Base-by-base conservation (phyloP, 2,888 invertebrate species). In the Phoronis australis region DNA sequence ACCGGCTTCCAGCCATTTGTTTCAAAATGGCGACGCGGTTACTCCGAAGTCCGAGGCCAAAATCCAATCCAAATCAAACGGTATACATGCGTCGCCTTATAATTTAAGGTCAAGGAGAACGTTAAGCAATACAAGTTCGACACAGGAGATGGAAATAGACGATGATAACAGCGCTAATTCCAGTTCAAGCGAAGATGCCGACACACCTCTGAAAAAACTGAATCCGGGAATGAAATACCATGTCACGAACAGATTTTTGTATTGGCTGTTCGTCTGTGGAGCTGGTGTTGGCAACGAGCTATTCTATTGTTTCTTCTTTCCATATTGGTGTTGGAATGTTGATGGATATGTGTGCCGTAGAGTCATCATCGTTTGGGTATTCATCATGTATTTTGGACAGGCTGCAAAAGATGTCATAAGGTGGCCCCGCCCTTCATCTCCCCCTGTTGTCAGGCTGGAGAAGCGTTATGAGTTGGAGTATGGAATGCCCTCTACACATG, bases 401-500 rank as follows among this genome's bases (percentile, higher is more conserved):
- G 86, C 86, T 27, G 80, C 90, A 51, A 94, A 94, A 80, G 93
- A 94, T 69, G 81, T 93, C 53, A 83, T 94, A 50, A 58, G 62
- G 25, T 66, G 69, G 88, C 90, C 91, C 1, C 82, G 94, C 54
- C 93, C 94, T 0, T 83, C 86, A 0, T 82, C 82, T 49, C 88
- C 87, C 45, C 92, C 93, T 0, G 91, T 88, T 0, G 82, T 87
- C 54, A 84, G 88, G 61, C 76, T 94, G 39, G 92, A 93, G 73
- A 83, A 83, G 41, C 89, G 91, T 78, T 94, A 92, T 88, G 86
- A 87, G 1, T 78, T 88, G 61, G 94, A 94, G 72, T 93, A 91
- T 79, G 93, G 93, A 15, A 91, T 94, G 90, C 93, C 94, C 1
- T 93, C 92, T 1, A 93, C 93, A 1, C 93, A 93, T 77, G 91